Base-by-base conservation (phyloP, 2,113 vertebrate species). In the Mesocricetus auratus region DNA sequence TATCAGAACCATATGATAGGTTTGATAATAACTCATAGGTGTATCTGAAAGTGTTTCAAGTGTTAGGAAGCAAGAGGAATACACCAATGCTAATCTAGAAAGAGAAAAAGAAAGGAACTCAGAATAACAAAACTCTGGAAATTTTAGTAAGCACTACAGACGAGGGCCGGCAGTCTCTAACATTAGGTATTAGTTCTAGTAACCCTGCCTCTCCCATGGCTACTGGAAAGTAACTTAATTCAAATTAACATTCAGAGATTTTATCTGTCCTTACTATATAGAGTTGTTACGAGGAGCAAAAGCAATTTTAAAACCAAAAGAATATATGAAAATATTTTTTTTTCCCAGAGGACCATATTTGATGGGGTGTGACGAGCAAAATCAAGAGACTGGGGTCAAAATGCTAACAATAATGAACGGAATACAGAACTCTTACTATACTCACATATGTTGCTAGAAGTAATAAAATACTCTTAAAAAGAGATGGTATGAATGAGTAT, bases 381-480 rank as follows among this genome's bases (percentile, higher is more conserved):
- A 29, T 56, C n/a, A 60, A 31, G 68, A 78, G 42, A 83, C 60
- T 94, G 91, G 86, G 78, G 33, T 75, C 26, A 81, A 12, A 96
- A 95, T 83, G 50, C 47, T 79, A 93, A 73, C 21, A 90, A n/a
- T 93, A 82, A 97, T 79, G 22, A 15, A 4, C n/a, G 8, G 7
- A 4, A 42, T 90, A 7, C 21, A 91, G 39, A 68, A 66, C 5
- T 82, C 64, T 91, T 66, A 92, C 24, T 93, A 50, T 82, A 87
- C 13, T 85, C 8, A 53, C 6, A 31, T 89, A 58, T 78, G 88
- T 91, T 89, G 50, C 60, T 91, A 29, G 45, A 77, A 85, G 58
- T 64, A 85, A 83, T 33, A 77, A 89, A 86, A 94, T 83, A 71
- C 89, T 83, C 68, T 75, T 90, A 86, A 62, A 73, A 94, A 64